Evolutionary conservation across 2,888 invertebrate species (phyloP).

Genomic region (Hemithea aestivaria): DNA sequence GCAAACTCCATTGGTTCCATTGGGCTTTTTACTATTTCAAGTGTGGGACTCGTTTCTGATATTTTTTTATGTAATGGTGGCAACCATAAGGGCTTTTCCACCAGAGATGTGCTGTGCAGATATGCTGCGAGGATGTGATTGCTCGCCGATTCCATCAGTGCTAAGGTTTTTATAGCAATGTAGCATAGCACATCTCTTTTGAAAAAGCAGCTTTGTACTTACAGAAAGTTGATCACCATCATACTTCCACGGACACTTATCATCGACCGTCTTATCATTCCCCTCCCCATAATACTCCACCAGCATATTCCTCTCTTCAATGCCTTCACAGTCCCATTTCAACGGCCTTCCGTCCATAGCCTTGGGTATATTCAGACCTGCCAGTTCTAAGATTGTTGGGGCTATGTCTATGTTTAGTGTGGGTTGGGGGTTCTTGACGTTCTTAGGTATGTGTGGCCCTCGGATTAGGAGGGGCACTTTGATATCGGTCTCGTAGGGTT

Average conservation of each 20-base stretch:
- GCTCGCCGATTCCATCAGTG: no score
- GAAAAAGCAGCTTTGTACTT: conserved; percentile 41
- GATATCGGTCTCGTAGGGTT: conserved; percentile 94
- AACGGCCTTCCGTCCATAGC: conserved; percentile 81
- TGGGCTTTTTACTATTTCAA: no score
- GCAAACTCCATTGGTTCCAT: no score
- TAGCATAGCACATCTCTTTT: no score
- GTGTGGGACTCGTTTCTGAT: no score
- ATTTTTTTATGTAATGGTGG: no score
- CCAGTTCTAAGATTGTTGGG: conserved; percentile 88
- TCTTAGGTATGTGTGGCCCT: conserved; percentile 83
- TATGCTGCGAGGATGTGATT: no score
- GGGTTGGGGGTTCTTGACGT: conserved; percentile 71
- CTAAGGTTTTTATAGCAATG: no score
- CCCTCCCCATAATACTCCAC: conserved; percentile 92
- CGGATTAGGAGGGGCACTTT: conserved; percentile 89
- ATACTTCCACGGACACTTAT: conserved; percentile 82
- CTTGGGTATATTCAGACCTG: conserved; percentile 63
- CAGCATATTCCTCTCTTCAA: conserved; percentile 77
- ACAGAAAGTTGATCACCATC: conserved; percentile 80
- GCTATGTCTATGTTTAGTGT: conserved; percentile 90
- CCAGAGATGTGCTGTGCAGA: no score
- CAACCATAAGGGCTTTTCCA: no score
- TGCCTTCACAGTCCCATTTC: conserved; percentile 25
- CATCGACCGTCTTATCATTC: conserved; percentile 71